phyloP scores from a whole-genome alignment of 2,797 vertebrate genomes.

The Peromyscus aztecus region DNA sequence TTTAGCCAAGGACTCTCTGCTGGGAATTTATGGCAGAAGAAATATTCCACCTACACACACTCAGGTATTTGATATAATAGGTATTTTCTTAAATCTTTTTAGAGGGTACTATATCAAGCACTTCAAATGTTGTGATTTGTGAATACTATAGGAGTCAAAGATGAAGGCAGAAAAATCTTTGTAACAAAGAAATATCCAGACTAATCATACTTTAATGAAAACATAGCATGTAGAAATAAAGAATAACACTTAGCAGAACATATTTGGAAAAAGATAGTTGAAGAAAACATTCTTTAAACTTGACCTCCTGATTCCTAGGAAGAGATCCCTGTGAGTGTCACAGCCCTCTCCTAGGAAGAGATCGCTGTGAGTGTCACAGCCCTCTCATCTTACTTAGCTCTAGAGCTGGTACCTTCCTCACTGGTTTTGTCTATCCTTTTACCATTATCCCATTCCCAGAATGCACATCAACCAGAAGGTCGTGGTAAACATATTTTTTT shows the following conservation, averaged over 20 bases:
- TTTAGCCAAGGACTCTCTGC: slow-evolving; percentile 95
- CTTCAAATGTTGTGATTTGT: slow-evolving; percentile 32
- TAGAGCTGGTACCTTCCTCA: neutral
- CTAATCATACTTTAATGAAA: slow-evolving; percentile 14
- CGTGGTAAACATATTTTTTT: neutral
- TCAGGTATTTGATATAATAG: slow-evolving; percentile 90
- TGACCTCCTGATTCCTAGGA: slow-evolving; percentile 8
- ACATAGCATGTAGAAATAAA: slow-evolving; percentile 30
- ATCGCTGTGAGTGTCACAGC: neutral
- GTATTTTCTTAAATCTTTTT: slow-evolving; percentile 66
- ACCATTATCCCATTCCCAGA: neutral
- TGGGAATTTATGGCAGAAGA: slow-evolving; percentile 97
- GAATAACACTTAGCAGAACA: slow-evolving; percentile 21
- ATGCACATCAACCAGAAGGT: neutral
- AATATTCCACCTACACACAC: slow-evolving; percentile 98
- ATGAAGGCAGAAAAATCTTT: slow-evolving; percentile 30
- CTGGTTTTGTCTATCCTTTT: neutral
- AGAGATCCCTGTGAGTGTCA: neutral
- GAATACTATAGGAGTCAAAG: neutral
- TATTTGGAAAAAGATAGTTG: slow-evolving; percentile 46
- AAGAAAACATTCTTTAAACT: slow-evolving; percentile 41
- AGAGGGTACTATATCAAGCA: neutral
- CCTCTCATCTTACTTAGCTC: neutral
- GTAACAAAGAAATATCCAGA: slow-evolving; percentile 46
- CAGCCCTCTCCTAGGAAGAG: neutral